Evolutionary conservation across 2,888 invertebrate genomes (phyloP).

Genomic region (Rambutsinella grinnellia): DNA sequence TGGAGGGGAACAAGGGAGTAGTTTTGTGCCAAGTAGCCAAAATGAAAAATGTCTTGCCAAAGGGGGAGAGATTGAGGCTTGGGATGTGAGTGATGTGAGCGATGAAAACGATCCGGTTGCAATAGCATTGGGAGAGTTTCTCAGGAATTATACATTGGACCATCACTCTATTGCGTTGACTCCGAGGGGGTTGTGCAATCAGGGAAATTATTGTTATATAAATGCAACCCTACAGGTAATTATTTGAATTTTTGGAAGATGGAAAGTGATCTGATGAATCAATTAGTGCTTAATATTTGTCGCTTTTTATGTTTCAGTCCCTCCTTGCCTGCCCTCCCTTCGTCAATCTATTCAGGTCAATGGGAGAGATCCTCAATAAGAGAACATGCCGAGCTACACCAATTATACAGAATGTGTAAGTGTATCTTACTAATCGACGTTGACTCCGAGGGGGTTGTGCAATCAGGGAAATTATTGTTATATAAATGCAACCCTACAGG

Average conservation of each 20-base stretch:
- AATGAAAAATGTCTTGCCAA: slow-evolving; percentile 22
- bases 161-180: slow-evolving; percentile 83
- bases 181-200: slow-evolving; percentile 92
- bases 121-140: slow-evolving; percentile 76
- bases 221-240: slow-evolving; percentile 82
- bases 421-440: slow-evolving; percentile 67
- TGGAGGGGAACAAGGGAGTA: slow-evolving; percentile 5
- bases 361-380: slow-evolving; percentile 70
- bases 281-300: too few species aligned
- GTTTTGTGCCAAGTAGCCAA: slow-evolving; percentile 48
- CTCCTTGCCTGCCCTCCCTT: slow-evolving; percentile 95
- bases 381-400: slow-evolving; percentile 73
- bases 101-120: slow-evolving; percentile 65
- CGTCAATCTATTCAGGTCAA: slow-evolving; percentile 87
- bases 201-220: slow-evolving; percentile 96
- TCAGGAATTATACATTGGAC: slow-evolving; percentile 82
- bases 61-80: neutral
- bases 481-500: slow-evolving; percentile 87
- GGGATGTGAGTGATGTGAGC: slow-evolving; percentile 21
- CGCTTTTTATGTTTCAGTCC: too few species aligned
- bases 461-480: slow-evolving; percentile 97
- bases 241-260: neutral
- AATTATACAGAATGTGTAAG: slow-evolving; percentile 93
- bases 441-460: slow-evolving; percentile 90
- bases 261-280: neutral